phyloP scores from a whole-genome alignment of 2,797 vertebrate species.

The Enteromius anoplus region DNA sequence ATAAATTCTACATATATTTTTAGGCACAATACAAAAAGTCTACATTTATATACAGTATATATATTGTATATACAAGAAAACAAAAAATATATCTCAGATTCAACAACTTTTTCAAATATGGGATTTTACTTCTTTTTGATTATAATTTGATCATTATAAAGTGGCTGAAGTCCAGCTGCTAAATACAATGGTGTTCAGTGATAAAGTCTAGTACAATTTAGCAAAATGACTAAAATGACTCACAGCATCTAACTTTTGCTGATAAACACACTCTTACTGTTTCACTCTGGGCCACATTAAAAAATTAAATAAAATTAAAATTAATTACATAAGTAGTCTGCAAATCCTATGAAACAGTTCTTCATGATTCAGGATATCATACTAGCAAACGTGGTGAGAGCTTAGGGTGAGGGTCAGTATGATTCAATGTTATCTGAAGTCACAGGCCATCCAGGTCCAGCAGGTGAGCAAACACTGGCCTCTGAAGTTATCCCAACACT shows the following conservation, averaged over 20 bases:
- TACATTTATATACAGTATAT: too few relatives aligned
- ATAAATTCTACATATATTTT: too few relatives aligned
- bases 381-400: constrained; percentile 28
- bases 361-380: constrained; percentile 23
- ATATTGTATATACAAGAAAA: too few relatives aligned
- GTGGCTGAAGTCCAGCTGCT: background rate
- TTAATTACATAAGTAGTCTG: background rate
- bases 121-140: too few relatives aligned
- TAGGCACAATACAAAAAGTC: too few relatives aligned
- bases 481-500: constrained; percentile 57
- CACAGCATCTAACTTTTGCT: background rate
- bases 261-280: background rate
- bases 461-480: constrained; percentile 70
- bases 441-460: constrained; percentile 55
- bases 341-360: background rate
- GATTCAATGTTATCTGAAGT: constrained; percentile 53
- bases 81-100: too few relatives aligned
- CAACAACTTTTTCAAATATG: too few relatives aligned
- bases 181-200: background rate
- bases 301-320: background rate
- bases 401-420: constrained; percentile 38
- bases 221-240: background rate
- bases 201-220: background rate
- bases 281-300: background rate
- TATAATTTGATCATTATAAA: too few relatives aligned